Percentiles rank a stretch among this genome's conserved stretches.
These are phyloP conservation scores for Noctilio leporinus DNA, from an alignment of 2,113 vertebrate genomes.

Conservation along the genomic window DNA sequence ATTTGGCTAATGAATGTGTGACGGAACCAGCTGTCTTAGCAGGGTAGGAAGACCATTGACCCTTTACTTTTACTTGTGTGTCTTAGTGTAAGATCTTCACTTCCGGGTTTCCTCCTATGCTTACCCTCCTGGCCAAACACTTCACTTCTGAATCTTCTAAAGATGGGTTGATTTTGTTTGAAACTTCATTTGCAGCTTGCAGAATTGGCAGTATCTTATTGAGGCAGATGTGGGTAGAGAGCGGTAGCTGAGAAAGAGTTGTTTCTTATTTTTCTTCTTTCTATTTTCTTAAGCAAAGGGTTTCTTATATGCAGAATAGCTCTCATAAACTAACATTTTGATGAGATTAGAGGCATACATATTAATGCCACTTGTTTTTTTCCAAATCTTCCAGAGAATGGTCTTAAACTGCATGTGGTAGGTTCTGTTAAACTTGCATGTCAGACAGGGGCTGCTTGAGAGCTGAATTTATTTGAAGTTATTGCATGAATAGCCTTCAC, in stretches of 20 bases:
- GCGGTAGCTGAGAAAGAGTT: background rate
- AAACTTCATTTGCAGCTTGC: background rate
- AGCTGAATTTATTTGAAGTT: constrained; percentile 12
- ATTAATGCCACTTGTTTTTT: constrained; percentile 71
- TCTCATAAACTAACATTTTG: constrained; percentile 58
- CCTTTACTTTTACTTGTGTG: background rate
- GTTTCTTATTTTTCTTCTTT: background rate
- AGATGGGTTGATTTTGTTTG: background rate
- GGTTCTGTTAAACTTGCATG: constrained; percentile 8
- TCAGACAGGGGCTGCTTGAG: background rate
- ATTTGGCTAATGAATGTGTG: background rate
- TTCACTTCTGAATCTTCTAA: background rate
- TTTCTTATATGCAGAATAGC: constrained; percentile 40
- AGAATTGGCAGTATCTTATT: background rate
- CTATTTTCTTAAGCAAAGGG: background rate
- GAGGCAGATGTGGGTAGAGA: background rate
- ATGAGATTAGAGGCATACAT: constrained; percentile 67
- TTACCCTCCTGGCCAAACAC: background rate
- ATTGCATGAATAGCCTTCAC: background rate
- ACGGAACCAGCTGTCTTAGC: background rate
- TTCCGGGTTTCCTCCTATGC: background rate
- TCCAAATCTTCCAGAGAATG: constrained; percentile 43
- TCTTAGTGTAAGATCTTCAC: background rate
- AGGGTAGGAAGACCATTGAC: background rate
- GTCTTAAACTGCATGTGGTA: constrained; percentile 48